Base-by-base conservation (phyloP, 2,797 vertebrate species). In the Neostethus bicornis region DNA sequence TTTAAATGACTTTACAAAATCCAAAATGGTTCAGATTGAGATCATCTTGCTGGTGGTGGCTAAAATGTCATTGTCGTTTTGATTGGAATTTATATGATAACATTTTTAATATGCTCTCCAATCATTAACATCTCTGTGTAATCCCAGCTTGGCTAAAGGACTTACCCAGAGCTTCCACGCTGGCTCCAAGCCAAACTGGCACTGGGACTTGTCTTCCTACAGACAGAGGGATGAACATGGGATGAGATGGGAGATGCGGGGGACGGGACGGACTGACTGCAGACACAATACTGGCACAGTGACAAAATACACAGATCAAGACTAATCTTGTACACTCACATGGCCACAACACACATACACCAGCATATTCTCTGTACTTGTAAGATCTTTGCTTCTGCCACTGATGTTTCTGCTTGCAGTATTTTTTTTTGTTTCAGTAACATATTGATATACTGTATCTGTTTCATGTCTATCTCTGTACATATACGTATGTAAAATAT, bases 201-300 rank as follows among this genome's bases (percentile, higher is more conserved):
- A 72, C 82, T 88, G 81, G 26, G 73, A 81, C 83, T 87, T 80
- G 83, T 85, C 81, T 86, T 85, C 77, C 79, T 81, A 81, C 79
- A 87, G 87, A 90, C 81, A 77, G 81, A 85, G 83, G 77, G 87
- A 87, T 87, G 85, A 87, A 85, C 67, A 72, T 83, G 80, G 80
- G 84, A 81, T 21, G 39, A 75, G 81, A 79, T 61, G 78, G 70
- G 81, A 85, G 78, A 80, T 66, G 80, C 50, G 79, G 84, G 75
- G 85, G 79, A 76, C 73, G 77, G 79, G 75, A 82, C 66, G 80
- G 74, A 83, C 80, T 49, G 54, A 61, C 73, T 74, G 77, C 79
- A 91, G 90, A 91, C 90, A 92, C 91, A 93, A 92, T 90, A 89
- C 89, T 92, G 90, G 91, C 90, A 88, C 65, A 7, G 75, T 80